Base-by-base conservation (phyloP, 2,113 vertebrate genomes). In the Podarcis raffonei region DNA sequence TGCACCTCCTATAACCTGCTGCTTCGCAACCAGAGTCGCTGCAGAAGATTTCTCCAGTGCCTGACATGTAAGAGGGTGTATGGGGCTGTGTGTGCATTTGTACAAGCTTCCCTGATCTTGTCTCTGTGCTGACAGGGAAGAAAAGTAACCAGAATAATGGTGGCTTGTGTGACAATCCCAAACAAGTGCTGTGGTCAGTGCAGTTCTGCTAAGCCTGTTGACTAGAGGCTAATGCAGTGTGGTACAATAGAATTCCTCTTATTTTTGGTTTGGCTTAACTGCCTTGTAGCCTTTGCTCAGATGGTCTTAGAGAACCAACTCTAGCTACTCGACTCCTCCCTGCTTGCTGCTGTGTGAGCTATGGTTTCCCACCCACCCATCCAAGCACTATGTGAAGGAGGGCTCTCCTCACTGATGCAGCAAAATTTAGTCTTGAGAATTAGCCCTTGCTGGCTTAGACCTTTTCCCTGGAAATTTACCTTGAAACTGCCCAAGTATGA, bases 1-100 rank as follows among this genome's bases (percentile, higher is more conserved):
- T 96, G 91, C 76, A 91, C 95, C 37, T 97, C 98, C 30, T 98
- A 98, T 93, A 98, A 96, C 1, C 96, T 99, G 78, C 97, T 99
- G 9, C 97, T 98, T 57, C 96, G 98, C 79, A 97, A 98, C 95
- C 96, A 94, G 68, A 84, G 87, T 22, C 97, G 97, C 86, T 98
- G 98, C 96, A 97, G 97, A 85, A 93, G 95, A 84, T 98, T 98
- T 93, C 97, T 98, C 92, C 96, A 96, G 94, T 95, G 94, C 48
- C 81, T 98, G 89, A 98, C 97, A 96, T 96, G 98, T 98, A 97
- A 96, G 94, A 84, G 15, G 82, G 75, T 77, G 71, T 81, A 32
- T 80, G 86, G 7, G 80, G 37, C 30, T 68, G 25, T 23, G 23
- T 68, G 23, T 20, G 42, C 30, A 75, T 3, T 7, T 68, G 35